Evolutionary conservation across 2,113 vertebrate species (phyloP).

Genomic region (Bubo scandiacus): DNA sequence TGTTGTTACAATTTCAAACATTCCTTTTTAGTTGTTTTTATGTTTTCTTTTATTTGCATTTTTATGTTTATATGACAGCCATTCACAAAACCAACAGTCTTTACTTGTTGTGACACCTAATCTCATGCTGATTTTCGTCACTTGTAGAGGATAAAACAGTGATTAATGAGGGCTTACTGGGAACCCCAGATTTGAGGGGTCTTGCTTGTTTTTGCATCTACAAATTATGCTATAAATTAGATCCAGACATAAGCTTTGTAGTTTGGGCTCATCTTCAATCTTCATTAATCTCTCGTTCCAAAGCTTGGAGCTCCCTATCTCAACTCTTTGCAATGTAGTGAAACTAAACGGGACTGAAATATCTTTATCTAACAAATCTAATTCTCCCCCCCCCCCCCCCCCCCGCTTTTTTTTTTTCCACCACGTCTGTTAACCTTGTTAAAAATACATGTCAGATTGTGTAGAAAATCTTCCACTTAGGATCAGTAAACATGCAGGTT

Average conservation of each 20-base stretch:
- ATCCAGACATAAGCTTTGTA: neutral
- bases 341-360: neutral
- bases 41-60: neutral
- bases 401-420: neutral
- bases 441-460: neutral
- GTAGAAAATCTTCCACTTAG: neutral
- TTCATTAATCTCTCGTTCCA: neutral
- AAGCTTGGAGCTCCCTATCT: neutral
- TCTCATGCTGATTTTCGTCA: neutral
- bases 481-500: neutral
- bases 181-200: neutral
- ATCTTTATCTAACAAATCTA: neutral
- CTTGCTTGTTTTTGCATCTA: neutral
- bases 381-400: neutral
- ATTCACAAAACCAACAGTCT: neutral
- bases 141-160: neutral
- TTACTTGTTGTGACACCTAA: neutral
- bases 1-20: neutral
- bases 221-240: neutral
- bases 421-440: neutral
- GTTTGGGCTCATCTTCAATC: neutral
- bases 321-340: neutral
- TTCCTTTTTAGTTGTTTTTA: neutral
- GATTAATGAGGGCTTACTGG: neutral
- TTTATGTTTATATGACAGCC: neutral